These are phyloP conservation scores for Chaetodon trifasciatus DNA, from an alignment of 2,797 vertebrate species.

Conservation along the genomic window DNA sequence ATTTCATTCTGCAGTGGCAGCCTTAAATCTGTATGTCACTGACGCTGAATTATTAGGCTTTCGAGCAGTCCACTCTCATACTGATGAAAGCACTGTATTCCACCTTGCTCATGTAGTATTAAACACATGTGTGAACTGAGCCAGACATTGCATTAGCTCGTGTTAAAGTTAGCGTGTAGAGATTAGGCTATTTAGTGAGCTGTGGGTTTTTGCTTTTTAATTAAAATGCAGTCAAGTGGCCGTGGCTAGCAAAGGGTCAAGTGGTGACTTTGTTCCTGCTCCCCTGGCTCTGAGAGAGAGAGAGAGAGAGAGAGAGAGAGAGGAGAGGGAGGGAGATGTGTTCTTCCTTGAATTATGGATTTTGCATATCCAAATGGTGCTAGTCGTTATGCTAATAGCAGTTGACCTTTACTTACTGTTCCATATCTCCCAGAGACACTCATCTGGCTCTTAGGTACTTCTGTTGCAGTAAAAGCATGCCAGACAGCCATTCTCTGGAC, in stretches of 20 bases:
- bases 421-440: slow-evolving; percentile 74
- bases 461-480: slow-evolving; percentile 57
- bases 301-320: slow-evolving; percentile 28
- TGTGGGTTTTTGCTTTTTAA: slow-evolving; percentile 80
- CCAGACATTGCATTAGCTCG: slow-evolving; percentile 59
- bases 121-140: slow-evolving; percentile 60
- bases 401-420: slow-evolving; percentile 82
- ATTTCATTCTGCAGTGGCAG: slow-evolving; percentile 20
- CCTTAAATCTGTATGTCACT: slow-evolving; percentile 38
- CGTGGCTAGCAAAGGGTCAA: slow-evolving; percentile 77
- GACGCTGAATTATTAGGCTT: slow-evolving; percentile 26
- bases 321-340: slow-evolving; percentile 44
- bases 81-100: slow-evolving; percentile 40
- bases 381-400: slow-evolving; percentile 78
- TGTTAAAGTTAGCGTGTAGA: slow-evolving; percentile 72
- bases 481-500: slow-evolving; percentile 53
- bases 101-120: slow-evolving; percentile 62
- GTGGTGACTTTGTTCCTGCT: slow-evolving; percentile 81
- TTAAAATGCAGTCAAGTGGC: slow-evolving; percentile 84
- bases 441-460: slow-evolving; percentile 63
- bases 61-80: slow-evolving; percentile 21
- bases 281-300: slow-evolving; percentile 58
- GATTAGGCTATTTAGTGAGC: slow-evolving; percentile 71
- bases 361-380: slow-evolving; percentile 81
- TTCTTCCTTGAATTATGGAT: slow-evolving; percentile 78